Percentiles rank a stretch among this genome's conserved stretches.
Evolutionary conservation across 2,113 vertebrate species (phyloP).

Genomic region (Strix aluco): DNA sequence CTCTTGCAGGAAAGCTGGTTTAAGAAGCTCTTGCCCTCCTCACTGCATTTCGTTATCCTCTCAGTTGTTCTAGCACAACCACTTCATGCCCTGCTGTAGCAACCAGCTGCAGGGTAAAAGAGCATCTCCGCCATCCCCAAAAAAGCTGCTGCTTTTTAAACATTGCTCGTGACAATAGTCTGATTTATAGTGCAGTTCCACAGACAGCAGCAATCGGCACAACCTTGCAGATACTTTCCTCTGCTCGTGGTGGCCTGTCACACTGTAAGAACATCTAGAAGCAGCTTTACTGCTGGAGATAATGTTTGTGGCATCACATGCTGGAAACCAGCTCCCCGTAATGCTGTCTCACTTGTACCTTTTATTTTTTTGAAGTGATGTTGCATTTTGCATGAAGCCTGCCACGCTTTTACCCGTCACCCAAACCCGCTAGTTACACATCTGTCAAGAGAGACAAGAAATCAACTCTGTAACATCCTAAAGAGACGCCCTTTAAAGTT

Average conservation of each 20-base stretch:
- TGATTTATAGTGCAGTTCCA: neutral
- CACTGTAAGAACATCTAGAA: rapidly evolving
- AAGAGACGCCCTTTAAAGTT: neutral
- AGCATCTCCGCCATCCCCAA: neutral
- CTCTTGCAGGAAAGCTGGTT: neutral
- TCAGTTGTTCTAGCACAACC: neutral
- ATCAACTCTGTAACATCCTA: neutral
- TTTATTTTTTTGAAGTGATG: neutral
- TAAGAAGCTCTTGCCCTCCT: neutral
- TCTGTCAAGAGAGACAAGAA: neutral
- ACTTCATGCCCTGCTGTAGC: neutral
- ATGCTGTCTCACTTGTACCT: neutral
- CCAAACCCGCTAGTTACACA: neutral
- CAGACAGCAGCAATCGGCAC: neutral
- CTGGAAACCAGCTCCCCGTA: neutral
- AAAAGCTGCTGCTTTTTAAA: neutral
- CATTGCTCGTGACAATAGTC: neutral
- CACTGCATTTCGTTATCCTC: neutral
- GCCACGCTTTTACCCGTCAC: neutral
- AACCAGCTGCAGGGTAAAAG: neutral
- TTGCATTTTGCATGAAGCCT: neutral
- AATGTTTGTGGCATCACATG: rapidly evolving
- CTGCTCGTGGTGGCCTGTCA: neutral
- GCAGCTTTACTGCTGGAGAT: neutral
- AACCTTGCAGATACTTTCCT: neutral